phyloP scores from a whole-genome alignment of 2,888 invertebrate species.

The Watsonalla cultraria region DNA sequence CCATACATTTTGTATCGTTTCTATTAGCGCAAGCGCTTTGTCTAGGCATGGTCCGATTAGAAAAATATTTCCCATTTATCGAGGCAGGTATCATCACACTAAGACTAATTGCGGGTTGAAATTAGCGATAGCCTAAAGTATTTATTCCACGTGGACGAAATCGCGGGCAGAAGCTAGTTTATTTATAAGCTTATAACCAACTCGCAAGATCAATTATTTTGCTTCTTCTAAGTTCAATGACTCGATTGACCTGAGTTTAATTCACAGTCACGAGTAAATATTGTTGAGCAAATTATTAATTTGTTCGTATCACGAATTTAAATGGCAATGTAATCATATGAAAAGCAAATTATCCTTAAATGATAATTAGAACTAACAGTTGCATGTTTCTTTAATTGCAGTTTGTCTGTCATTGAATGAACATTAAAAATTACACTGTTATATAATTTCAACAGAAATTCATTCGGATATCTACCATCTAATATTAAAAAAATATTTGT shows the following conservation, averaged over 20 bases:
- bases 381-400: not conserved
- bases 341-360: not conserved
- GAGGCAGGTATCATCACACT: no score
- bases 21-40: no score
- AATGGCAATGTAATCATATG: not conserved
- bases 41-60: no score
- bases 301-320: not conserved
- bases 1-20: no score
- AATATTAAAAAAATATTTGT: no score
- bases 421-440: not conserved
- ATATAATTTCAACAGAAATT: not conserved
- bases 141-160: no score
- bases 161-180: not conserved
- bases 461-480: no score
- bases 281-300: not conserved
- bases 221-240: slow-evolving; percentile 2
- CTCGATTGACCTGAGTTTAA: not conserved
- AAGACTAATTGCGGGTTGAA: no score
- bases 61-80: no score
- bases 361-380: not conserved
- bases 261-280: not conserved
- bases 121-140: no score
- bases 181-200: not conserved
- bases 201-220: not conserved
- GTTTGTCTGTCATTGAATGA: not conserved